phyloP scores from a whole-genome alignment of 1,140 invertebrate species.

The Pseudomyrmex flavicornis region DNA sequence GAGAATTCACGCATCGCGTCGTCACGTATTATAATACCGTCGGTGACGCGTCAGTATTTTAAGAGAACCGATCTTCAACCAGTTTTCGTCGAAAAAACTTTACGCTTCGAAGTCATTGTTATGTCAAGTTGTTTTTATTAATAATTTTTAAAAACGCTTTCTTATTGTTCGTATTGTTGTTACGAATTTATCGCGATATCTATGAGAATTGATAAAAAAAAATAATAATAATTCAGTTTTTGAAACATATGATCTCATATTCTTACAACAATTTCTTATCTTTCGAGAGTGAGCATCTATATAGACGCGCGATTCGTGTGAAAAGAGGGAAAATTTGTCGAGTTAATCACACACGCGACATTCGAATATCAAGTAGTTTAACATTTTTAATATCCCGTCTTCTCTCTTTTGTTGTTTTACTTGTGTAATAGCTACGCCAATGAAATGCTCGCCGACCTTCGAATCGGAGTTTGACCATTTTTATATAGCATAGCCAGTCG shows the following conservation, averaged over 20 bases:
- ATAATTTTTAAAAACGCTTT: slow-evolving; percentile 20
- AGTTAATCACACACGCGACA: background rate
- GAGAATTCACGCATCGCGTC: slow-evolving; percentile 43
- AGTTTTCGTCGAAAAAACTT: slow-evolving; percentile 29
- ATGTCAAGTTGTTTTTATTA: background rate
- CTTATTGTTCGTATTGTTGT: background rate
- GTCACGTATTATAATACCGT: background rate
- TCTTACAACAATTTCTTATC: too few relatives aligned
- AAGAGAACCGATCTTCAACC: slow-evolving; percentile 24
- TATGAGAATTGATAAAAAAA: background rate
- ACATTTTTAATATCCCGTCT: background rate
- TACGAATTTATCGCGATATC: slow-evolving; percentile 35
- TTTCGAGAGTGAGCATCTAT: too few relatives aligned
- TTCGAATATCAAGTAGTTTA: slow-evolving; percentile 28
- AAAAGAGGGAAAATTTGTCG: too few relatives aligned
- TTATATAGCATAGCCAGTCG: slow-evolving; percentile 69
- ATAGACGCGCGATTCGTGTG: too few relatives aligned
- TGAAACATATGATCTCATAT: too few relatives aligned
- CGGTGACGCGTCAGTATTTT: slow-evolving; percentile 49
- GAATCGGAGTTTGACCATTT: slow-evolving; percentile 81
- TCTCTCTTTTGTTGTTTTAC: slow-evolving; percentile 33
- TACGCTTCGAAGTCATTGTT: slow-evolving; percentile 14
- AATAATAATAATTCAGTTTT: too few relatives aligned
- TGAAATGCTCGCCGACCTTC: slow-evolving; percentile 80
- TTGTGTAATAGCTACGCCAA: slow-evolving; percentile 75